Evolutionary conservation across 2,888 invertebrate species (phyloP).

Genomic region (Linnaemya tessellans): DNA sequence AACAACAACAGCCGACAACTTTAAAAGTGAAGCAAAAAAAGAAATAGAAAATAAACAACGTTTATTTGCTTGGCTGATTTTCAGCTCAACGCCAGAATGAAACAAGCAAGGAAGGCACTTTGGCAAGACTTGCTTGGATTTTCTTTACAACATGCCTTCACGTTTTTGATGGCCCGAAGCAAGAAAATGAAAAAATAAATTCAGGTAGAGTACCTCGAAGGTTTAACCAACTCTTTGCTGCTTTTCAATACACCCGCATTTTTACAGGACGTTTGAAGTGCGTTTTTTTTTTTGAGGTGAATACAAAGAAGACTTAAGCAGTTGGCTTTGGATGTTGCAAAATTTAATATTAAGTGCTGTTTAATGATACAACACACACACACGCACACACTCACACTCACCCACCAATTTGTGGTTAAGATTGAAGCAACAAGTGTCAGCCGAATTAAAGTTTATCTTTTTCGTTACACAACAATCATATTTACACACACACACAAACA

Average conservation of each 20-base stretch:
- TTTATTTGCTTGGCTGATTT: conserved; percentile 73
- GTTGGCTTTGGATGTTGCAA: conserved; percentile 19
- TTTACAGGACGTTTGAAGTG: conserved; percentile 23
- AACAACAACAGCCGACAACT: conserved; percentile 36
- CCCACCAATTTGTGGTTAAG: neutral
- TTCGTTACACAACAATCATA: conserved; percentile 12
- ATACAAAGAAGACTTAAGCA: conserved; percentile 11
- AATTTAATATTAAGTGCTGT: conserved; percentile 44
- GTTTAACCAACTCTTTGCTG: conserved; percentile 1
- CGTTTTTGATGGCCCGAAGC: conserved; percentile 61
- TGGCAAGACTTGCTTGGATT: conserved; percentile 53
- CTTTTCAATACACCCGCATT: conserved; percentile 22
- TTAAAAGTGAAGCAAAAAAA: conserved; percentile 33
- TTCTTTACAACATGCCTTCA: conserved; percentile 30
- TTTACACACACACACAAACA: neutral
- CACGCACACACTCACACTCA: neutral
- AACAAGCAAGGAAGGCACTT: conserved; percentile 55
- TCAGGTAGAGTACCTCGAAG: conserved; percentile 18
- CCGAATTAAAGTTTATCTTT: conserved; percentile 44
- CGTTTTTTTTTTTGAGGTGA: conserved; percentile 13
- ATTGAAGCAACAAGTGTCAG: conserved; percentile 72
- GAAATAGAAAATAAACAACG: conserved; percentile 57
- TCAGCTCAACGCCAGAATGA: conserved; percentile 53
- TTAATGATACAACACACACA: conserved; percentile 40
- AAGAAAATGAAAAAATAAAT: conserved; percentile 31